Conservation (phyloP, 2,113 vertebrate species). For the Neolamprologus hecqui region DNA sequence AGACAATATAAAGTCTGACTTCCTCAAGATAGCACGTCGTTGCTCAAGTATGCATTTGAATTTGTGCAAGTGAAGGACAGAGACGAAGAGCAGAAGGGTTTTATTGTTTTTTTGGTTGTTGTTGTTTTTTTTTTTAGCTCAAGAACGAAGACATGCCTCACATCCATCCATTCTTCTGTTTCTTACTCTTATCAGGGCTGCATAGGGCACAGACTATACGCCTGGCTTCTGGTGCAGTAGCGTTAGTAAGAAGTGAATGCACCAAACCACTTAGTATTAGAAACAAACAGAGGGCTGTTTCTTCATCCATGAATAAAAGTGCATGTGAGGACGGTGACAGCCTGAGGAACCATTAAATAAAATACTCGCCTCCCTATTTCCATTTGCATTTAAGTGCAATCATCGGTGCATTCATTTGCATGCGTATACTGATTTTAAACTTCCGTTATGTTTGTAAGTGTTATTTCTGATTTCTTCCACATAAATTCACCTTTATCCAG, state of each 20-base stretch:
- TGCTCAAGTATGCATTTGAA: neutral
- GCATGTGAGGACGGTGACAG: neutral
- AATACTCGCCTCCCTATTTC: neutral
- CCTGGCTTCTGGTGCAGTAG: neutral
- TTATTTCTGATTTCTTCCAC: neutral
- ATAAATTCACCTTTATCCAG: neutral
- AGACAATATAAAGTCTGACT: neutral
- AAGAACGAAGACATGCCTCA: neutral
- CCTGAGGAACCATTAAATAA: neutral
- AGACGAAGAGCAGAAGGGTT: neutral
- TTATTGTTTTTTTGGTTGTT: neutral
- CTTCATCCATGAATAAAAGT: neutral
- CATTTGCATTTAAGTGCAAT: neutral
- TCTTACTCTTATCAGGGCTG: constrained; percentile 7
- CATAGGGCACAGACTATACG: constrained; percentile 21
- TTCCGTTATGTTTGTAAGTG: neutral
- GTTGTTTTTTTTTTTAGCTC: fast-evolving
- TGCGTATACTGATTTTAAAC: neutral
- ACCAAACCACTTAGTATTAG: neutral
- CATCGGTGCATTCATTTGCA: neutral
- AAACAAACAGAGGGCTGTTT: constrained; percentile 5
- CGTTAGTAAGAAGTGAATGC: neutral
- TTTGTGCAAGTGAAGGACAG: neutral
- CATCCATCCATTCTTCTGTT: neutral
- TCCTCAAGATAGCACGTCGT: neutral